Evolutionary conservation across 1,140 invertebrate genomes (phyloP).

Genomic region (Doryteuthis pealeii): DNA sequence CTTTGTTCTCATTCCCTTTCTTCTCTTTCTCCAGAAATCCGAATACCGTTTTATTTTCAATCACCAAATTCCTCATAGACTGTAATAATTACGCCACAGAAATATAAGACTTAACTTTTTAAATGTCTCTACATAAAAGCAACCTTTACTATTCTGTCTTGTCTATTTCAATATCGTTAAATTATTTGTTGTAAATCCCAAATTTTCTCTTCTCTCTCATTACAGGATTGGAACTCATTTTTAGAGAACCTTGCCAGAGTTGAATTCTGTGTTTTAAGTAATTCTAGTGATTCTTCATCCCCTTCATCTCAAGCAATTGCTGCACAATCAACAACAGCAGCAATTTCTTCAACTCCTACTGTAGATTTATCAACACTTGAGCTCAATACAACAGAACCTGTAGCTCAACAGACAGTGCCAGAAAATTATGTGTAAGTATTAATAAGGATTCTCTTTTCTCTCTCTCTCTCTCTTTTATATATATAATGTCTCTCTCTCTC

Average conservation of each 20-base stretch:
- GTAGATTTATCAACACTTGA: constrained; percentile 11
- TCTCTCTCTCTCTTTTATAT: neutral
- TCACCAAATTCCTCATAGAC: too few relatives aligned
- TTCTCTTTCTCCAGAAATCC: too few relatives aligned
- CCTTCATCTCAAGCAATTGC: neutral
- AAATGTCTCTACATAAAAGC: too few relatives aligned
- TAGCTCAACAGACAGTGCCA: neutral
- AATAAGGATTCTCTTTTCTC: neutral
- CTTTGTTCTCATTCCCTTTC: too few relatives aligned
- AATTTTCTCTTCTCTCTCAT: constrained; percentile 24
- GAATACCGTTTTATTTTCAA: too few relatives aligned
- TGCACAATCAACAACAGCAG: neutral
- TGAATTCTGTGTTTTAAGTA: constrained; percentile 49
- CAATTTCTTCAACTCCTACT: neutral
- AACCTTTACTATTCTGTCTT: too few relatives aligned
- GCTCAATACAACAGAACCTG: neutral
- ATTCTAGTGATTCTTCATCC: constrained; percentile 25
- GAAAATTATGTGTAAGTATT: constrained; percentile 12
- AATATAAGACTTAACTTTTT: too few relatives aligned
- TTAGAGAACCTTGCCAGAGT: constrained; percentile 48
- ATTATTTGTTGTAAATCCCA: too few relatives aligned
- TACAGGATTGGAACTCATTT: constrained; percentile 58
- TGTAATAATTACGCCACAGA: too few relatives aligned
- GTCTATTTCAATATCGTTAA: too few relatives aligned
- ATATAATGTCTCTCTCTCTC: too few relatives aligned